A percentile compares a stretch with the other conserved stretches of the same genome.
Conservation (phyloP, 2,888 invertebrate genomes). For the Athalia cordata region DNA sequence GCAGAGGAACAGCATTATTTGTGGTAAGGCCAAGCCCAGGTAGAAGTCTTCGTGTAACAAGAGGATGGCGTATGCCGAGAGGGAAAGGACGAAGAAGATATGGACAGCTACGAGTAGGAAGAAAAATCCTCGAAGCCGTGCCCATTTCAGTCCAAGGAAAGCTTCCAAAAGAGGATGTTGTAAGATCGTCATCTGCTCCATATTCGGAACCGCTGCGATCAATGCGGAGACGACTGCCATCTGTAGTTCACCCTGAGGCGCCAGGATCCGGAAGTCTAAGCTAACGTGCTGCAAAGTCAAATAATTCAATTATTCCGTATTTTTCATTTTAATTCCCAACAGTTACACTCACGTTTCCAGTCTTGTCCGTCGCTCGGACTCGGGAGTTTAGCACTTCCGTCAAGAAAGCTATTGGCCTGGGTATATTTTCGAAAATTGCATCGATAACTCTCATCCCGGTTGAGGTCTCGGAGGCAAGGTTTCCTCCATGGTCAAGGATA, state of each 20-base stretch:
- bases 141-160: slow-evolving; percentile 75
- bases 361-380: slow-evolving; percentile 60
- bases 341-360: slow-evolving; percentile 54
- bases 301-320: background rate
- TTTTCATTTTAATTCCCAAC: background rate
- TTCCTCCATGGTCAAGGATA: slow-evolving; percentile 72
- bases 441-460: slow-evolving; percentile 70
- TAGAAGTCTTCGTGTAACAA: slow-evolving; percentile 52
- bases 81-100: slow-evolving; percentile 70
- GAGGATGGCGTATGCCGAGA: slow-evolving; percentile 68
- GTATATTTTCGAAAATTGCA: slow-evolving; percentile 68
- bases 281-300: slow-evolving; percentile 51
- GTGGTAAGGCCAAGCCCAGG: slow-evolving; percentile 54
- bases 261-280: slow-evolving; percentile 71
- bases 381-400: slow-evolving; percentile 67
- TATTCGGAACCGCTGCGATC: slow-evolving; percentile 69
- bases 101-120: slow-evolving; percentile 71
- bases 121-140: slow-evolving; percentile 74
- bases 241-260: slow-evolving; percentile 70
- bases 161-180: slow-evolving; percentile 74
- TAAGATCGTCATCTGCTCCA: slow-evolving; percentile 70
- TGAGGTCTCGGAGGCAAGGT: slow-evolving; percentile 65
- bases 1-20: slow-evolving; percentile 62
- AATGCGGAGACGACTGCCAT: slow-evolving; percentile 73
- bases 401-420: slow-evolving; percentile 68